phyloP scores from a whole-genome alignment of 2,797 vertebrate species.

The Xiphorhynchus erythropygius region DNA sequence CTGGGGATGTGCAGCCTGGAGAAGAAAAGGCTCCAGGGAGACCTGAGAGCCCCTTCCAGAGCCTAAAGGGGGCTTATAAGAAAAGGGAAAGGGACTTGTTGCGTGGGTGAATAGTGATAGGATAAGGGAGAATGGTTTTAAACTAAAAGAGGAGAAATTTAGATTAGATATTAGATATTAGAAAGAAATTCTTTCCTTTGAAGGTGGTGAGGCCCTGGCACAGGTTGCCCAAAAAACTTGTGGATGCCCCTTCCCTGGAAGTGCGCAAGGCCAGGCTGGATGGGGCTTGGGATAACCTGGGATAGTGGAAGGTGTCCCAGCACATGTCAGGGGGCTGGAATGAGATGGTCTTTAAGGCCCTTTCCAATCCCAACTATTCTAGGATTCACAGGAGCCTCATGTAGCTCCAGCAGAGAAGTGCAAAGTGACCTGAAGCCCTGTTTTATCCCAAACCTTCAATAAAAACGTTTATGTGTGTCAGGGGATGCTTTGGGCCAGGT shows the following conservation, averaged over 20 bases:
- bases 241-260: neutral
- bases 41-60: neutral
- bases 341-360: neutral
- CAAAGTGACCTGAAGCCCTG: accelerated
- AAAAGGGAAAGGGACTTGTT: neutral
- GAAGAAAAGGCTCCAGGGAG: neutral
- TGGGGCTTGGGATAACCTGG: accelerated
- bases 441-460: neutral
- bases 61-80: neutral
- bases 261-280: neutral
- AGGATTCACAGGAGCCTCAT: neutral
- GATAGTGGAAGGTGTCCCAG: neutral
- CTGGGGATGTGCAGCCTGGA: neutral
- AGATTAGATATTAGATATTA: neutral
- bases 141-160: neutral
- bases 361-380: neutral
- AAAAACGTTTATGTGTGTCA: neutral
- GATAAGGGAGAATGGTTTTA: neutral
- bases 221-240: neutral
- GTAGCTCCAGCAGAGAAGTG: neutral
- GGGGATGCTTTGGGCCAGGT: neutral
- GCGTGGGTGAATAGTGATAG: neutral
- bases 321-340: neutral
- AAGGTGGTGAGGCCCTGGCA: neutral
- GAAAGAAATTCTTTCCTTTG: neutral